Evolutionary conservation across 2,888 invertebrate genomes (phyloP).

Genomic region (Thera obeliscata): DNA sequence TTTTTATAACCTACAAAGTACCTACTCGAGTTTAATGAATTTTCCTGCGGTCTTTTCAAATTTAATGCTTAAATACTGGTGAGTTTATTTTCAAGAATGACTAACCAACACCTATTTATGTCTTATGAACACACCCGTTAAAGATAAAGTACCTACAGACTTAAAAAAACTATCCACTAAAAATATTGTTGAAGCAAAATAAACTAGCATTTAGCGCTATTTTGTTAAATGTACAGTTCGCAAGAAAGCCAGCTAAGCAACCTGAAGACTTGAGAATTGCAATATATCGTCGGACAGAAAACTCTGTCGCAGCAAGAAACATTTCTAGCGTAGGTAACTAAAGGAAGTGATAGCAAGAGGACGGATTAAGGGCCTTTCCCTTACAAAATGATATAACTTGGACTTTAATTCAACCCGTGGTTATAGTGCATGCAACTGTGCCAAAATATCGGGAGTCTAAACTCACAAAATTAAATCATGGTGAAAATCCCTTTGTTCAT

Average conservation of each 20-base stretch:
- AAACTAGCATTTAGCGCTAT: conserved; percentile 1
- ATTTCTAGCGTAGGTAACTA: conserved; percentile 50
- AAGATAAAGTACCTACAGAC: too few species aligned
- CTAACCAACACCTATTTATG: too few species aligned
- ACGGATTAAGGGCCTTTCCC: conserved; percentile 34
- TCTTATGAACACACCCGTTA: too few species aligned
- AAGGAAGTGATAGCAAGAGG: conserved; percentile 39
- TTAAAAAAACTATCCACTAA: too few species aligned
- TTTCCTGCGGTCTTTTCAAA: conserved; percentile 46
- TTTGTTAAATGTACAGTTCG: conserved; percentile 23
- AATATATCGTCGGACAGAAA: conserved; percentile 59
- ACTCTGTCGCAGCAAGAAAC: conserved; percentile 56
- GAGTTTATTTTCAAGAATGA: background rate
- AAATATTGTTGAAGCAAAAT: conserved; percentile 1
- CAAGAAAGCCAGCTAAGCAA: conserved; percentile 28
- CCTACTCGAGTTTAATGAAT: conserved; percentile 53
- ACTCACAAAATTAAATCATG: too few species aligned
- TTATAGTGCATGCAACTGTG: too few species aligned
- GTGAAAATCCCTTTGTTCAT: too few species aligned
- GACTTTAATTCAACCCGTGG: too few species aligned
- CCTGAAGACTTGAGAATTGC: conserved; percentile 53
- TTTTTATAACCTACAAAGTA: conserved; percentile 49
- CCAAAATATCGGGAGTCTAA: too few species aligned
- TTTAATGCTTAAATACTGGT: conserved; percentile 39
- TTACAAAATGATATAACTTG: too few species aligned